phyloP scores from a whole-genome alignment of 2,888 invertebrate species.

The Dione juno region DNA sequence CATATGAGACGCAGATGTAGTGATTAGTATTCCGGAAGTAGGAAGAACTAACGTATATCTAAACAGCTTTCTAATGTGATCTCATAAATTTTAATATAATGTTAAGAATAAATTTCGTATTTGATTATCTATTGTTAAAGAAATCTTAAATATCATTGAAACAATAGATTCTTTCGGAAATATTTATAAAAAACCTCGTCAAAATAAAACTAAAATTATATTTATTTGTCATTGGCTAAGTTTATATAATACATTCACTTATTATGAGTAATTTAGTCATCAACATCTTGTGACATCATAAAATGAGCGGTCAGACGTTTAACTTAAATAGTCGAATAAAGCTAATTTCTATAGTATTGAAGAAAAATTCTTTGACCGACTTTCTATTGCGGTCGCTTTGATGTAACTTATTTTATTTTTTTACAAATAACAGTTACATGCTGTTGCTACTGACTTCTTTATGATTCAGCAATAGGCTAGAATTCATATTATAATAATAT shows the following conservation, averaged over 20 bases:
- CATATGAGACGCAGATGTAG: constrained; percentile 4
- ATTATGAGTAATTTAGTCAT: not conserved
- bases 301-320: constrained; percentile 17
- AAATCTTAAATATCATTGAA: too few relatives aligned
- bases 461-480: not conserved
- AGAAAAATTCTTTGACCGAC: constrained; percentile 42
- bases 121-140: too few relatives aligned
- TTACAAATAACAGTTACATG: constrained; percentile 12
- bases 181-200: not conserved
- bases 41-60: constrained; percentile 12
- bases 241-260: not conserved
- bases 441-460: not conserved
- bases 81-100: not conserved
- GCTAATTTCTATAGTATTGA: constrained; percentile 41
- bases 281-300: constrained; percentile 12
- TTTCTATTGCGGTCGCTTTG: constrained; percentile 44
- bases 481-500: too few relatives aligned
- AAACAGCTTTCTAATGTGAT: constrained; percentile 15
- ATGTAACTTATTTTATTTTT: constrained; percentile 37
- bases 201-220: not conserved
- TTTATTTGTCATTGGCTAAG: not conserved
- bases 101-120: too few relatives aligned
- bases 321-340: constrained; percentile 25
- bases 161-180: not conserved
- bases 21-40: constrained; percentile 13